phyloP scores from a whole-genome alignment of 2,797 vertebrate species.

The Hypotaenidia philippensis region DNA sequence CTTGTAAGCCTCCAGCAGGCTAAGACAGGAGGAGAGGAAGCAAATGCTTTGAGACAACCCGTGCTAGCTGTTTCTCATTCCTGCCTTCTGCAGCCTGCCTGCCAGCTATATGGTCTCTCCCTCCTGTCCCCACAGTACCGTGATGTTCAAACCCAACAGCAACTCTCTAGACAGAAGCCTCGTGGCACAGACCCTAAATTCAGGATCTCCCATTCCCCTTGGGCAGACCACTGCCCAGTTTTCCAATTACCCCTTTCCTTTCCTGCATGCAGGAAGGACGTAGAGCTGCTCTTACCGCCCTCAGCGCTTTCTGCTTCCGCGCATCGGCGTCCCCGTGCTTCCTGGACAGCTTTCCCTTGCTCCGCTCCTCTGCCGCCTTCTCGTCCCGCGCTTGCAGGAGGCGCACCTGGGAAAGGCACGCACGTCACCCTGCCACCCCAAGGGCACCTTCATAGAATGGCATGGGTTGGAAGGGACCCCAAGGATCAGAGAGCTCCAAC shows the following conservation, averaged over 20 bases:
- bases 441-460: not conserved
- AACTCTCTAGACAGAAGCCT: not conserved
- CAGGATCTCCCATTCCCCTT: no score
- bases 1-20: not conserved
- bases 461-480: no score
- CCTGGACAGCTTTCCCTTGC: conserved; percentile 11
- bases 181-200: not conserved
- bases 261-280: accelerated
- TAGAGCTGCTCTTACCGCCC: not conserved
- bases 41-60: not conserved
- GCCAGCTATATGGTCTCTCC: not conserved
- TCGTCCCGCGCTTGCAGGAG: conserved; percentile 8
- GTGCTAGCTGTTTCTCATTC: not conserved
- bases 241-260: not conserved
- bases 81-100: not conserved
- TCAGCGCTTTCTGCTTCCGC: not conserved
- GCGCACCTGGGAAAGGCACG: not conserved
- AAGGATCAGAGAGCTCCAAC: no score
- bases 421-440: accelerated
- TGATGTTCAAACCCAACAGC: not conserved
- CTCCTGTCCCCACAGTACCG: not conserved
- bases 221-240: accelerated
- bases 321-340: not conserved
- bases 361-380: conserved; percentile 15
- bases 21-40: not conserved